Evolutionary conservation across 2,888 invertebrate genomes (phyloP).

Genomic region (Apodemia zela): DNA sequence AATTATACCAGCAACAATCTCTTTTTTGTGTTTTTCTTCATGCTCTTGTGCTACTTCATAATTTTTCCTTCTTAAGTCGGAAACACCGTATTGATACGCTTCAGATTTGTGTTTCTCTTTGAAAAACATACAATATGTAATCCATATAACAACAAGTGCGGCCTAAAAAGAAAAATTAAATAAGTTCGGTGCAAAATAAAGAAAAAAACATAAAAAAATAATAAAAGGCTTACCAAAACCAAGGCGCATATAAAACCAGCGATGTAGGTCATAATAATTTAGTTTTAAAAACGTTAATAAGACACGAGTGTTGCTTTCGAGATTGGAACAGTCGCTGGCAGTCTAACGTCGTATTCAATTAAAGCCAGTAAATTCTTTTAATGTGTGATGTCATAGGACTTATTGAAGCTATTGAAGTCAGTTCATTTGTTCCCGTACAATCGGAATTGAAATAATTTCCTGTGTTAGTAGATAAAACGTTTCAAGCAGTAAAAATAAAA

Average conservation of each 20-base stretch:
- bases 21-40: conserved; percentile 45
- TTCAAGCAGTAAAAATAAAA: not conserved
- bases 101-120: conserved; percentile 63
- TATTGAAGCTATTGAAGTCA: conserved; percentile 51
- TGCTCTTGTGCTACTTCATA: conserved; percentile 43
- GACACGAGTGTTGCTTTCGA: conserved; percentile 57
- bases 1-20: conserved; percentile 54
- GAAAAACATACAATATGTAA: conserved; percentile 69
- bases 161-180: conserved; percentile 46
- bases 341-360: conserved; percentile 59
- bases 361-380: conserved; percentile 56
- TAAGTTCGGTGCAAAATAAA: not conserved
- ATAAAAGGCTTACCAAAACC: conserved; percentile 53
- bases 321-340: conserved; percentile 51
- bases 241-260: conserved; percentile 62
- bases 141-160: conserved; percentile 54
- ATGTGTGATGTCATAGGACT: conserved; percentile 64
- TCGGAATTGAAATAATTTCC: conserved; percentile 26
- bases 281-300: conserved; percentile 32
- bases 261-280: conserved; percentile 56
- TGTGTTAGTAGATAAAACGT: not conserved
- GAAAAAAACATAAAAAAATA: not conserved
- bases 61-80: conserved; percentile 53
- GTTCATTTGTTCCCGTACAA: conserved; percentile 40
- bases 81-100: conserved; percentile 52